Base-by-base conservation (phyloP, 1,140 invertebrate genomes). In the Zaprionus taronus region DNA sequence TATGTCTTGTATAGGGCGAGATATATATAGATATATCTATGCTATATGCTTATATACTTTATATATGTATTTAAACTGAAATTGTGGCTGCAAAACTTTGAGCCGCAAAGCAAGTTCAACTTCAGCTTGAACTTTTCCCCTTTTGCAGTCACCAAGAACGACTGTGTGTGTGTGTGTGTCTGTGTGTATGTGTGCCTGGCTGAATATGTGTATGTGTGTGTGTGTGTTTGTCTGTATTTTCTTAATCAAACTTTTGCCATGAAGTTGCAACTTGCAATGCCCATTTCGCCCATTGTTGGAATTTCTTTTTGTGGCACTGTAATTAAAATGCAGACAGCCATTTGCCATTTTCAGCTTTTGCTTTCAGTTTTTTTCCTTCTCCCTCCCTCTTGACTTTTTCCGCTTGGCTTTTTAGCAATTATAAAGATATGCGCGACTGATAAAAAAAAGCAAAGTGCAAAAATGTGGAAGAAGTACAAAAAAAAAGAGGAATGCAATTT, bases 251-350 rank as follows among this genome's bases (percentile, higher is more conserved):
- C 63, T 81, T 81, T 81, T 55, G 67, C 72, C 68, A 79, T 81
- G 79, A 72, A 75, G 51, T 76, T 76, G 51, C 49, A 71, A 70
- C 53, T 79, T 58, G 26, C 63, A 64, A 61, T 66, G 71, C 69
- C 69, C 69, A 72, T 72, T 72, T 66, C 26, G 41, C 31, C 80
- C 60, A 72, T 81, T 78, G 80, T 89, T 89, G 80, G 82, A 75
- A 85, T 79, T 83, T 82, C 66, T 56, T 61, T 64, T 62, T 65
- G 44, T 55, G 55, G 24, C 56, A 66, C 49, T 85, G 81, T 89
- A 90, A 89, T 89, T 89, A 89, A 89, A 89, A 89, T 90, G 81
- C 85, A 89, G 85, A 89, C 85, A 76, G 76, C 74, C 69, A 72
- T 72, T 76, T 66, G 62, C 44, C 61, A 36, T 57, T 64, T 63